A percentile compares a stretch with the other conserved stretches of the same genome.
These are phyloP conservation scores for Nyctereutes procyonoides DNA, from an alignment of 2,113 vertebrate species.

Conservation along the genomic window DNA sequence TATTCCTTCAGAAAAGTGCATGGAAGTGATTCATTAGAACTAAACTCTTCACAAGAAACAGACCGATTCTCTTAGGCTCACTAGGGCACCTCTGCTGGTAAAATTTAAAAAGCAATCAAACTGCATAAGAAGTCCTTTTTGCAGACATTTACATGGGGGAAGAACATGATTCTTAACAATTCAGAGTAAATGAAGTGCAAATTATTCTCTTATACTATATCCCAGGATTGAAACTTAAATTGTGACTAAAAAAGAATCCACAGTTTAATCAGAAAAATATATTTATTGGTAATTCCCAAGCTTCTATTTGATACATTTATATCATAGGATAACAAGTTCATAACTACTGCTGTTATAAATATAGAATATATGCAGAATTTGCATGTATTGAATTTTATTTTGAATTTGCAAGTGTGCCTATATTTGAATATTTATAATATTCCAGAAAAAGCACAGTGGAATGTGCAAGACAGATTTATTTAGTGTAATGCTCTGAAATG, in stretches of 20 bases:
- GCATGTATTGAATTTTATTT: conserved; percentile 71
- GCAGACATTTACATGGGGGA: conserved; percentile 84
- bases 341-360: conserved; percentile 80
- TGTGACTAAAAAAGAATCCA: conserved; percentile 71
- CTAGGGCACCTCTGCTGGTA: conserved; percentile 84
- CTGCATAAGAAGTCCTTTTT: conserved; percentile 87
- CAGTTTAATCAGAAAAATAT: conserved; percentile 79
- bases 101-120: conserved; percentile 91
- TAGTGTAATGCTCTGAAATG: conserved; percentile 46
- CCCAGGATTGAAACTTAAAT: conserved; percentile 72
- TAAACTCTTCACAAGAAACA: conserved; percentile 85
- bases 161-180: conserved; percentile 87
- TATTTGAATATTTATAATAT: conserved; percentile 84
- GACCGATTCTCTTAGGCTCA: conserved; percentile 85
- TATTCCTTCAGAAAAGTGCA: conserved; percentile 88
- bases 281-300: conserved; percentile 69
- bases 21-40: conserved; percentile 88
- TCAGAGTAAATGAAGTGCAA: conserved; percentile 86
- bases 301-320: conserved; percentile 76
- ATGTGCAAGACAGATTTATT: conserved; percentile 76
- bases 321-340: conserved; percentile 78
- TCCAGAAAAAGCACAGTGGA: conserved; percentile 79
- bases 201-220: conserved; percentile 84
- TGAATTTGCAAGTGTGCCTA: conserved; percentile 70
- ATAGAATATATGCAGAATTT: conserved; percentile 75